Base-by-base conservation (phyloP, 1,140 invertebrate genomes). In the Chironomus tepperi region DNA sequence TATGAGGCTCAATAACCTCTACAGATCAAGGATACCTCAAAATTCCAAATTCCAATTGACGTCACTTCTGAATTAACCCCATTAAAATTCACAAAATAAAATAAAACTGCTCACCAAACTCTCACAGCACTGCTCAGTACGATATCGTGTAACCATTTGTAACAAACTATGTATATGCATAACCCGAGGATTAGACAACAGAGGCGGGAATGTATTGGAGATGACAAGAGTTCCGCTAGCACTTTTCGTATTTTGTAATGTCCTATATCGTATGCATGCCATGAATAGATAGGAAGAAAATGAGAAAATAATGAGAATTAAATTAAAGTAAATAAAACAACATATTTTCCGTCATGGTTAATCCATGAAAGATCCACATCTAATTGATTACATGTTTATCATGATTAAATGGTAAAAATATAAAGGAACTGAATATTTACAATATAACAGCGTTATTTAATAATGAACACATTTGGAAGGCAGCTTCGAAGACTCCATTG, bases 141-240 rank as follows among this genome's bases (percentile, higher is more conserved):
- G 79, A 67, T 85, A 84, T 73, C 80, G 80, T 0, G 84, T 80
- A 75, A 85, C 76, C 43, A 87, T 83, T 83, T 88, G 84, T 19
- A 86, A 76, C 70, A 88, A 81, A 75, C 82, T 81, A 0, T 83
- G 83, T 47, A 88, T 82, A 24, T 87, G 86, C 8, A 88, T 84
- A 73, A 84, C 84, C 75, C 84, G 85, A 16, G 85, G 76, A 0
- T 85, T 83, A 77, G 87, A 83, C 15, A 87, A 76, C 74, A 88
- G 81, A 21, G 83, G 82, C 3, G 87, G 86, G 77, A 85, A 88
- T 75, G 87, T 86, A 75, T 88, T 88, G 73, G 82, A 85, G 75
- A 83, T 85, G 15, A 85, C 80, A 77, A 82, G 77, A 16, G 77
- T 80, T 47, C 79, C 79, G 16, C 72, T 43, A 70, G 78, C 79